A percentile compares a stretch with the other conserved stretches of the same genome.
These are phyloP conservation scores for Eupithecia abbreviata DNA, from an alignment of 2,888 invertebrate genomes.

Conservation along the genomic window DNA sequence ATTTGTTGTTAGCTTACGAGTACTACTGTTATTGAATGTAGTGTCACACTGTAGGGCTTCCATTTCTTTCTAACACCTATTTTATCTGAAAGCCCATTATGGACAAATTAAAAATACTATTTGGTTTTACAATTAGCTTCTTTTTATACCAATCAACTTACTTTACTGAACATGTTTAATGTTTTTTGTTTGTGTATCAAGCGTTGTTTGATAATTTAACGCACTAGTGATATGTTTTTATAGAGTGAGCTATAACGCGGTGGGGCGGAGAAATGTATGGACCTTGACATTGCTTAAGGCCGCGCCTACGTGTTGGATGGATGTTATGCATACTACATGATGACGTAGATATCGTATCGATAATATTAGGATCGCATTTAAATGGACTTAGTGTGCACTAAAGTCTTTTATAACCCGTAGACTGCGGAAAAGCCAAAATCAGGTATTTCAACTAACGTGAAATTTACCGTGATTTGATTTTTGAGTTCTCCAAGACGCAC, in stretches of 20 bases:
- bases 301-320: slow-evolving; percentile 1
- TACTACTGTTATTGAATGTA: too few relatives aligned
- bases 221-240: slow-evolving; percentile 31
- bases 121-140: not conserved
- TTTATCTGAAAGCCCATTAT: not conserved
- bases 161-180: slow-evolving; percentile 36
- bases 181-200: slow-evolving; percentile 28
- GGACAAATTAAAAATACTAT: not conserved
- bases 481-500: too few relatives aligned
- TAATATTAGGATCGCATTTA: too few relatives aligned
- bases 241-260: slow-evolving; percentile 23
- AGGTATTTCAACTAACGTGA: too few relatives aligned
- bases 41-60: too few relatives aligned
- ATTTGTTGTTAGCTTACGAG: not conserved
- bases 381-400: too few relatives aligned
- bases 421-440: too few relatives aligned
- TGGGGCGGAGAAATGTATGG: slow-evolving; percentile 33
- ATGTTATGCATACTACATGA: not conserved
- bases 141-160: slow-evolving; percentile 12
- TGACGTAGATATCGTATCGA: not conserved
- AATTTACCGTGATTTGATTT: too few relatives aligned
- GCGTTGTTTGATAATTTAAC: slow-evolving; percentile 33
- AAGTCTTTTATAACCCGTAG: too few relatives aligned
- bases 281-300: slow-evolving; percentile 31
- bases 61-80: not conserved